Conservation (phyloP, 2,888 invertebrate species). For the Drosophila subquinaria region DNA sequence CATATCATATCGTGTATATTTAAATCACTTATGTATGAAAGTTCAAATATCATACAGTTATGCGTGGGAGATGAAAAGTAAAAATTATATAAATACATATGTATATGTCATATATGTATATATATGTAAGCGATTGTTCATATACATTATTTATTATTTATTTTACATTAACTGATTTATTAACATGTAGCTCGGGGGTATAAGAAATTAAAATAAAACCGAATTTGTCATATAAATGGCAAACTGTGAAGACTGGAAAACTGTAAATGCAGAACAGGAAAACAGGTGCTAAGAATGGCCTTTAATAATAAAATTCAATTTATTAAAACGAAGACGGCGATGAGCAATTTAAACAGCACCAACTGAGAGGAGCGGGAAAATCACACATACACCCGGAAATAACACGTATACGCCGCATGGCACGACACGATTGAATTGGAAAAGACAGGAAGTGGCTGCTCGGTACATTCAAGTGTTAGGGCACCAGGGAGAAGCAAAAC, state of each 20-base stretch:
- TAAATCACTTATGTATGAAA: too few relatives aligned
- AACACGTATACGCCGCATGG: slow-evolving; percentile 60
- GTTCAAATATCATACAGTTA: too few relatives aligned
- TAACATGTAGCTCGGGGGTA: too few relatives aligned
- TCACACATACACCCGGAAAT: slow-evolving; percentile 9
- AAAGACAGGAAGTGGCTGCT: slow-evolving; percentile 30
- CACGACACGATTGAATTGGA: slow-evolving; percentile 31
- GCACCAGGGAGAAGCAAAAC: background rate
- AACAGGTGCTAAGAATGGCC: slow-evolving; percentile 52
- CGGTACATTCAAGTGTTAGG: slow-evolving; percentile 12
- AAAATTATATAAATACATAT: slow-evolving; percentile 29
- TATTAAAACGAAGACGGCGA: slow-evolving; percentile 22
- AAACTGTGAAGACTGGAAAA: too few relatives aligned
- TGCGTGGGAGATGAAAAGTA: background rate
- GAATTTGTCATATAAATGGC: slow-evolving; percentile 37
- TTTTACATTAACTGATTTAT: too few relatives aligned
- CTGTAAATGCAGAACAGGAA: slow-evolving; percentile 38
- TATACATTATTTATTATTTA: too few relatives aligned
- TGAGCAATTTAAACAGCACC: slow-evolving; percentile 36
- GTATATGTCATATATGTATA: background rate
- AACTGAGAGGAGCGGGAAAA: background rate
- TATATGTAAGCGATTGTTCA: background rate
- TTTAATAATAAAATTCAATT: slow-evolving; percentile 58
- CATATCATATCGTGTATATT: background rate
- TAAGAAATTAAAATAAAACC: slow-evolving; percentile 19